Evolutionary conservation across 2,888 invertebrate species (phyloP).

Genomic region (Harpalus rufipes): DNA sequence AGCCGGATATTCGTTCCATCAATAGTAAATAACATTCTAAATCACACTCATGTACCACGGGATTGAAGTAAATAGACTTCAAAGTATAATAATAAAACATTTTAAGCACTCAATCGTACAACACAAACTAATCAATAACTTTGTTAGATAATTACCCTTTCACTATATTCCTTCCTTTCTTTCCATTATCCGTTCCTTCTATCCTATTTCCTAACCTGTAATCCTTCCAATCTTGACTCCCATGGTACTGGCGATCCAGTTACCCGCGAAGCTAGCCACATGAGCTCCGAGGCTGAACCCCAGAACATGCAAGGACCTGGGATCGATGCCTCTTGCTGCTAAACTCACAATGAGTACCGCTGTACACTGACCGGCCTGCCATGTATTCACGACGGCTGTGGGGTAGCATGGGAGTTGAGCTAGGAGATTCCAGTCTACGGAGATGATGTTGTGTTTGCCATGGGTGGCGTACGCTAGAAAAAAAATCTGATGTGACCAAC

Average conservation of each 20-base stretch:
- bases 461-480: slow-evolving; percentile 75
- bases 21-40: no score
- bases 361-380: slow-evolving; percentile 80
- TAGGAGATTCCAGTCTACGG: slow-evolving; percentile 80
- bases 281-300: slow-evolving; percentile 82
- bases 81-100: no score
- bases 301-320: slow-evolving; percentile 78
- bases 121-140: no score
- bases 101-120: no score
- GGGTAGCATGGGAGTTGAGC: slow-evolving; percentile 80
- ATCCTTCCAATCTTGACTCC: slow-evolving; percentile 74
- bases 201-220: slow-evolving; percentile 73
- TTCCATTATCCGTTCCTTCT: neutral
- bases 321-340: slow-evolving; percentile 73
- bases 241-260: slow-evolving; percentile 72
- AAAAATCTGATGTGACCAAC: no score
- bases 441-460: slow-evolving; percentile 76
- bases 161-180: neutral
- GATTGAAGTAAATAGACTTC: no score
- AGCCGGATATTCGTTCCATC: no score
- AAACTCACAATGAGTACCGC: slow-evolving; percentile 77
- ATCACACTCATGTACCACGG: no score
- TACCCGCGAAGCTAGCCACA: slow-evolving; percentile 77
- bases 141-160: neutral
- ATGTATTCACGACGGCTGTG: slow-evolving; percentile 80